These are phyloP conservation scores for Drosophila melanica DNA, from an alignment of 1,140 invertebrate genomes.

Conservation along the genomic window DNA sequence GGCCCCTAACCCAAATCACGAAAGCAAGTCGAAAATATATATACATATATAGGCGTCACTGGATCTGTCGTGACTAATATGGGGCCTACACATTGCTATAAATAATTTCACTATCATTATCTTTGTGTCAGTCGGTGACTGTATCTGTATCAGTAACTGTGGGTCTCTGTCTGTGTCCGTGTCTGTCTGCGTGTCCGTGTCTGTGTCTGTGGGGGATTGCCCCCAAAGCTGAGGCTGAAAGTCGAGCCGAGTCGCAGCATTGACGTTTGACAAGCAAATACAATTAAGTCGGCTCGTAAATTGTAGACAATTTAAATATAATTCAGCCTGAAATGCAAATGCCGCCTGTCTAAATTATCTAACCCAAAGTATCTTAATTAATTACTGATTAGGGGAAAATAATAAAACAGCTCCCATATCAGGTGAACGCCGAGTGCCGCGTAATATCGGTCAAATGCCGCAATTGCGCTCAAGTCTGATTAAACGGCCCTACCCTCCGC, in stretches of 20 bases:
- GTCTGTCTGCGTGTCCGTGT: conserved; percentile 20
- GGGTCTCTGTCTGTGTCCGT: conserved; percentile 19
- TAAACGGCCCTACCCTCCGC: conserved; percentile 48
- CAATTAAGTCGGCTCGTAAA: conserved; percentile 75
- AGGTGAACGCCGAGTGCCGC: conserved; percentile 53
- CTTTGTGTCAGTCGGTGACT: conserved; percentile 2
- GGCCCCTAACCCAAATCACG: not conserved
- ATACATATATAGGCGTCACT: conserved; percentile 1
- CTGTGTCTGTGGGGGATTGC: conserved; percentile 36
- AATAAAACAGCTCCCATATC: conserved; percentile 43
- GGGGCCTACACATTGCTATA: conserved; percentile 45
- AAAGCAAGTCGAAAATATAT: conserved; percentile 3
- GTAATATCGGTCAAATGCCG: conserved; percentile 79
- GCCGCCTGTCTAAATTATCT: conserved; percentile 66
- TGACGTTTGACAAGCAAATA: conserved; percentile 75
- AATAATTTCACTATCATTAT: conserved; percentile 53
- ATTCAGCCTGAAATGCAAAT: conserved; percentile 27
- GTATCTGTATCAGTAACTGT: conserved; percentile 20
- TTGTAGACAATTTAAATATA: conserved; percentile 59
- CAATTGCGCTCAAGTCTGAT: conserved; percentile 77
- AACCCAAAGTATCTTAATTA: conserved; percentile 80
- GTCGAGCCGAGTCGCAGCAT: conserved; percentile 17
- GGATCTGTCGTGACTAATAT: conserved; percentile 39
- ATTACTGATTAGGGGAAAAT: conserved; percentile 65
- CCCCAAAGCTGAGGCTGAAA: conserved; percentile 28